phyloP scores from a whole-genome alignment of 2,113 vertebrate genomes.

The Dascyllus trimaculatus region DNA sequence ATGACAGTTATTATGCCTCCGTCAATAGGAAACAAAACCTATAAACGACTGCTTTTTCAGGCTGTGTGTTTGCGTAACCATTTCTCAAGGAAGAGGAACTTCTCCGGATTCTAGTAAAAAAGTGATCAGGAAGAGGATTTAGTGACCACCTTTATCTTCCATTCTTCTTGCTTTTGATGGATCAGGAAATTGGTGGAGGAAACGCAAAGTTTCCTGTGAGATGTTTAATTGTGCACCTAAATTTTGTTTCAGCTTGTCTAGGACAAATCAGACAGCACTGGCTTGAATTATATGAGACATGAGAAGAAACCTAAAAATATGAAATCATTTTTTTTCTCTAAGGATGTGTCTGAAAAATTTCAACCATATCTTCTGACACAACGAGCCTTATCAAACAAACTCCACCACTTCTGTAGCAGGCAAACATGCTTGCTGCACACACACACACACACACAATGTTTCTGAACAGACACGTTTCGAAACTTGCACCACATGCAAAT shows the following conservation, averaged over 20 bases:
- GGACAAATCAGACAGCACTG: not conserved
- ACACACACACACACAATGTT: conserved; percentile 15
- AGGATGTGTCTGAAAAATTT: not conserved
- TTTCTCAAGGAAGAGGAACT: conserved; percentile 53
- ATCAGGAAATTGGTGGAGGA: conserved; percentile 28
- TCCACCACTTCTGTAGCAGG: no score
- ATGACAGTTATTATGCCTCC: conserved; percentile 65
- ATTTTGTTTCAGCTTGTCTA: not conserved
- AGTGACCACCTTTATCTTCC: conserved; percentile 16
- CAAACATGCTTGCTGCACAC: not conserved
- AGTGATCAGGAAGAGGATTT: conserved; percentile 49
- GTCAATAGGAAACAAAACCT: conserved; percentile 62
- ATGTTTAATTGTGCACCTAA: not conserved
- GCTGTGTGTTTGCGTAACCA: conserved; percentile 9
- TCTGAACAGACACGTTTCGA: conserved; percentile 31
- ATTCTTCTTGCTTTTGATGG: conserved; percentile 19
- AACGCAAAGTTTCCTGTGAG: conserved; percentile 18
- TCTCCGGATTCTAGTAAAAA: conserved; percentile 42
- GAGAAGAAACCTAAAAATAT: no score
- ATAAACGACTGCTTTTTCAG: conserved; percentile 64
- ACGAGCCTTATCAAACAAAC: no score
- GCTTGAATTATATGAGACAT: not conserved
- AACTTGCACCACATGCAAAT: conserved; percentile 58
- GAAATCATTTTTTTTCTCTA: no score
- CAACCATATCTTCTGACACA: no score